Evolutionary conservation across 2,113 vertebrate genomes (phyloP), one percentile per base, ranked within the genome.

Genomic region (Anhinga anhinga): DNA sequence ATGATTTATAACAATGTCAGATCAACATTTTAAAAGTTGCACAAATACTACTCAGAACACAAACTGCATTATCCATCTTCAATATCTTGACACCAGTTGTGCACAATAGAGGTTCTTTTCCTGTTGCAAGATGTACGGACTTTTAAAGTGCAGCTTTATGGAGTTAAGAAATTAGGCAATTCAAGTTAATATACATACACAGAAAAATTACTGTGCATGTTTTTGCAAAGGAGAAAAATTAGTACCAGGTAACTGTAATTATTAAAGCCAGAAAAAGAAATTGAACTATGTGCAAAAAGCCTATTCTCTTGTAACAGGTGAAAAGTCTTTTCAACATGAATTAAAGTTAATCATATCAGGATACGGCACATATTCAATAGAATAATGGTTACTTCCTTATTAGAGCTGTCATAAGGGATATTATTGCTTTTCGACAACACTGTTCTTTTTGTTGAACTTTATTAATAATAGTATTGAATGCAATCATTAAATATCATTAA

Each of bases 291-390:
- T 45, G 36, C 87, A 69, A 93, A 97, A 97, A 96, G 40, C 38
- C 71, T 62, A n/a, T 93, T 97, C 90, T 73, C 55, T 86, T 83
- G 36, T 81, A 96, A 71, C 9, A 94, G 44, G 36, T 79, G 63
- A 79, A 81, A 94, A 93, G 66, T 45, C 66, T 94, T 96, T 96
- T 97, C 95, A 95, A 80, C 52, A 55, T 40, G 40, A 96, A 97
- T 95, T 92, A 94, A 95, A 66, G 52, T 80, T 98, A 95, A 97
- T 95, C 88, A 71, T 76, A 96, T 82, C 69, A 92, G 65, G 76
- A 74, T 86, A 90, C 0, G 7, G 77, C 59, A 86, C n/a, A 90
- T 61, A 73, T 47, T 86, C 78, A 95, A 92, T 9, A 91, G 55
- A 96, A 92, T 77, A 94, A 95, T 69, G 42, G 67, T 55, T 82